phyloP scores from a whole-genome alignment of 1,140 invertebrate species.

The Propsilocerus akamusi region DNA sequence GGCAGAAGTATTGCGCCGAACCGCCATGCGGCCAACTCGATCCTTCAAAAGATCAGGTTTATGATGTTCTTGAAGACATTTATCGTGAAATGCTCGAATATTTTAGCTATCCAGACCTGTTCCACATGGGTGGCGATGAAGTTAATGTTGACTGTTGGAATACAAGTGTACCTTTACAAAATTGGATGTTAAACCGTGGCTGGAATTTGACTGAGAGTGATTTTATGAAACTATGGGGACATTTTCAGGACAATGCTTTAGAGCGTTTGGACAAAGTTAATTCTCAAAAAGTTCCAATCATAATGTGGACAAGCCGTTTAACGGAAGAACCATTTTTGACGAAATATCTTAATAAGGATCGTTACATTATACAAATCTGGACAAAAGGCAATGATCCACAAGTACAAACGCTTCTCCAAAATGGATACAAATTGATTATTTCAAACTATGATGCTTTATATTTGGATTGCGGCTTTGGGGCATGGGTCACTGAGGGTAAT shows the following conservation, averaged over 20 bases:
- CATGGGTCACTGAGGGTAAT: constrained; percentile 41
- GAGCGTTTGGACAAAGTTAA: constrained; percentile 33
- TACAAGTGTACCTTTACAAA: constrained; percentile 36
- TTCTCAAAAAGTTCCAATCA: constrained; percentile 33
- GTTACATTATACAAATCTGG: constrained; percentile 71
- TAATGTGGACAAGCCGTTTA: constrained; percentile 69
- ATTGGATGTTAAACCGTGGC: constrained; percentile 46
- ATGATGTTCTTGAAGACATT: constrained; percentile 49
- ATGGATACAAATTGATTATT: constrained; percentile 54
- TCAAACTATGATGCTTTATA: constrained; percentile 73
- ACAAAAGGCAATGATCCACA: constrained; percentile 38
- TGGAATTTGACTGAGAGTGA: constrained; percentile 36
- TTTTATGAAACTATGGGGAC: constrained; percentile 55
- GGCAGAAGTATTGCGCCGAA: constrained; percentile 59
- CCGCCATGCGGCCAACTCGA: constrained; percentile 76
- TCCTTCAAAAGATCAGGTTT: constrained; percentile 51
- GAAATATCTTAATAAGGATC: constrained; percentile 42
- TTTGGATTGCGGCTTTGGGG: constrained; percentile 59
- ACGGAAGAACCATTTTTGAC: constrained; percentile 45
- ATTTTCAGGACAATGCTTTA: constrained; percentile 50
- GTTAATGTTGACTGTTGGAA: constrained; percentile 64
- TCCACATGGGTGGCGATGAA: constrained; percentile 82
- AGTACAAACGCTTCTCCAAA: constrained; percentile 41
- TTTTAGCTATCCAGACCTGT: constrained; percentile 45
- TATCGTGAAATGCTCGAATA: constrained; percentile 43